phyloP scores from a whole-genome alignment of 37 sponge, comb jelly and placozoan species.

The Agelas oroides region DNA sequence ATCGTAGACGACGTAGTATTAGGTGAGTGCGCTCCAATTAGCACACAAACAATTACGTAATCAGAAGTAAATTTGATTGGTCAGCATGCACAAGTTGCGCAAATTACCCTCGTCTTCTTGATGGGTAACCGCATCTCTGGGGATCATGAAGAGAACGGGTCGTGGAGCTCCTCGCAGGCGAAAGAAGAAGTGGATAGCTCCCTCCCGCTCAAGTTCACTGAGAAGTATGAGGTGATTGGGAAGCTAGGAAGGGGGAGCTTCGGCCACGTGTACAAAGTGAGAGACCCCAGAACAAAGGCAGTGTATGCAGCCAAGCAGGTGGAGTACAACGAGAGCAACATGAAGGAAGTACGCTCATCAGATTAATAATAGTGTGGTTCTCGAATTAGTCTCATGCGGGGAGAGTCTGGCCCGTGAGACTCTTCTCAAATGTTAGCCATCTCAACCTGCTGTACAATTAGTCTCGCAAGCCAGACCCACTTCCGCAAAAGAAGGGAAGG shows the following conservation, averaged over 20 bases:
- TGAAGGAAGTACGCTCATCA: slow-evolving; percentile 52
- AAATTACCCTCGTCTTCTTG: too few relatives aligned
- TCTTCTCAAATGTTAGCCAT: too few relatives aligned
- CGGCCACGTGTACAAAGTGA: slow-evolving; percentile 84
- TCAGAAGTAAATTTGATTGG: not conserved
- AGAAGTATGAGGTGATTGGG: slow-evolving; percentile 50
- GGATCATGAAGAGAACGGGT: not conserved
- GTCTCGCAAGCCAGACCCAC: too few relatives aligned
- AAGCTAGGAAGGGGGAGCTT: slow-evolving; percentile 81
- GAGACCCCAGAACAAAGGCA: slow-evolving; percentile 60
- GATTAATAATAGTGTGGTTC: too few relatives aligned
- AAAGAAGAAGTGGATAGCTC: not conserved
- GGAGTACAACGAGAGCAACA: slow-evolving; percentile 36
- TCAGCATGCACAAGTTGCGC: not conserved
- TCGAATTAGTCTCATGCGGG: too few relatives aligned
- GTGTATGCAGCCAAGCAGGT: slow-evolving; percentile 72
- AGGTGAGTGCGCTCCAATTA: not conserved
- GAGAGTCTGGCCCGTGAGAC: too few relatives aligned
- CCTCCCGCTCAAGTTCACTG: slow-evolving; percentile 51
- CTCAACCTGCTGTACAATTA: too few relatives aligned
- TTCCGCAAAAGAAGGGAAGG: too few relatives aligned
- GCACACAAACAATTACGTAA: not conserved
- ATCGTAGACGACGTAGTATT: too few relatives aligned
- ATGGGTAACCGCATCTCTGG: slow-evolving; percentile 9
- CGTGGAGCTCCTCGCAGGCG: too few relatives aligned